phyloP scores from a whole-genome alignment of 1,140 invertebrate species.

The Pseudobourletiella spinata region DNA sequence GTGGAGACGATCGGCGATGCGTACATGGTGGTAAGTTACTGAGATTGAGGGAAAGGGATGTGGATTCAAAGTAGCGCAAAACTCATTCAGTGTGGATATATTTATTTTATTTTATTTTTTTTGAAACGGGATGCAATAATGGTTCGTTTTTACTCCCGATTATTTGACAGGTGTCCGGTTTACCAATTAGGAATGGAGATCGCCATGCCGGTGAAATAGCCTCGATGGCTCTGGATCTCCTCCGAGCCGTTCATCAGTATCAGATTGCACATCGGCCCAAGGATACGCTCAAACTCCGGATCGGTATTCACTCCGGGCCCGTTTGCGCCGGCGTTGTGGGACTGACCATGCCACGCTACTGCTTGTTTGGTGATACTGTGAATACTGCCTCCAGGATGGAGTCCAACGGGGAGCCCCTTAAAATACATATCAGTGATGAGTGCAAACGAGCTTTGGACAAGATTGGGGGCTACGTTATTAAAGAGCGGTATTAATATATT shows the following conservation, averaged over 20 bases:
- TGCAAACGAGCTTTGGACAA: slow-evolving; percentile 76
- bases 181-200: slow-evolving; percentile 81
- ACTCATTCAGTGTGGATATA: too few relatives aligned
- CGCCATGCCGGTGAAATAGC: slow-evolving; percentile 90
- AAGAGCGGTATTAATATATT: slow-evolving; percentile 43
- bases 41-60: too few relatives aligned
- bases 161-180: neutral
- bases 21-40: slow-evolving; percentile 68
- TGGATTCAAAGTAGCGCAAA: too few relatives aligned
- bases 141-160: too few relatives aligned
- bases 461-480: slow-evolving; percentile 74
- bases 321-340: slow-evolving; percentile 92
- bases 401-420: slow-evolving; percentile 80
- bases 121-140: too few relatives aligned
- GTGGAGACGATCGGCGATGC: slow-evolving; percentile 89
- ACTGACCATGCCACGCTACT: slow-evolving; percentile 93
- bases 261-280: slow-evolving; percentile 83
- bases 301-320: slow-evolving; percentile 91
- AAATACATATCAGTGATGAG: slow-evolving; percentile 80
- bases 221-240: slow-evolving; percentile 86
- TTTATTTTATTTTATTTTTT: too few relatives aligned
- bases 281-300: slow-evolving; percentile 82
- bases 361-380: slow-evolving; percentile 49
- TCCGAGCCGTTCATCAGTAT: slow-evolving; percentile 82
- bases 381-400: slow-evolving; percentile 91